phyloP scores from a whole-genome alignment of 2,888 invertebrate genomes.

The Dasypogon diadema region DNA sequence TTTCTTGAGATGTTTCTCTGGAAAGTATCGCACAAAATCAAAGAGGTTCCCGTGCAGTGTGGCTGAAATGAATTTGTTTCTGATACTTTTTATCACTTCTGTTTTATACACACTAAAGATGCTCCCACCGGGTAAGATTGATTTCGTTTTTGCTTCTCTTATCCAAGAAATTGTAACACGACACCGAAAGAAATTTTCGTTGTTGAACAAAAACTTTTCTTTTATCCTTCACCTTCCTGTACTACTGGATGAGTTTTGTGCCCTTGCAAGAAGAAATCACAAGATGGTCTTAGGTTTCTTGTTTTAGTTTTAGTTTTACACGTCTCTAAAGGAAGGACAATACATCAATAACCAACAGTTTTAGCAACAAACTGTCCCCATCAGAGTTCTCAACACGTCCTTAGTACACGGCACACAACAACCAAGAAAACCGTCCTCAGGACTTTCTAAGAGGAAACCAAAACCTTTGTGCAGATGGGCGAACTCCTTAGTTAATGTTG shows the following conservation, averaged over 20 bases:
- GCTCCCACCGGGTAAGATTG: conserved; percentile 37
- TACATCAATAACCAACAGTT: conserved; percentile 49
- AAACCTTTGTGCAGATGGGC: conserved; percentile 24
- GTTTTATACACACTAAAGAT: conserved; percentile 3
- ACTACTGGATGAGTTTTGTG: not conserved
- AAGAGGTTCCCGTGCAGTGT: conserved; percentile 7
- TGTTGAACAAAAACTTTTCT: conserved; percentile 38
- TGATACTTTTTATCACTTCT: conserved; percentile 30
- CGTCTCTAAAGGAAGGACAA: conserved; percentile 37
- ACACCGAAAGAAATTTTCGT: conserved; percentile 44
- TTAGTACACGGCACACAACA: not conserved
- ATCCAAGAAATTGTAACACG: conserved; percentile 41
- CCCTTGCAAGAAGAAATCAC: conserved; percentile 18
- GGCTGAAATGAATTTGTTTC: conserved; percentile 42
- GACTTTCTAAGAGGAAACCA: conserved; percentile 11
- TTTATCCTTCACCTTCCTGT: conserved; percentile 21
- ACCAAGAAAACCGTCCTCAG: conserved; percentile 15
- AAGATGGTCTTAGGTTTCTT: conserved; percentile 43
- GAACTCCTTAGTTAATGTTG: conserved; percentile 38
- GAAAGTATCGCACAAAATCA: conserved; percentile 12
- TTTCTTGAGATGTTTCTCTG: conserved; percentile 8
- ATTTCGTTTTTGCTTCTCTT: conserved; percentile 33
- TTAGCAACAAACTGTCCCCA: conserved; percentile 48
- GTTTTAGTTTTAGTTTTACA: conserved; percentile 37
- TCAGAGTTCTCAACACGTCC: conserved; percentile 31